Evolutionary conservation across 2,797 vertebrate species (phyloP), one percentile per base, ranked within the genome.

Genomic region (Centroberyx gerrardi): DNA sequence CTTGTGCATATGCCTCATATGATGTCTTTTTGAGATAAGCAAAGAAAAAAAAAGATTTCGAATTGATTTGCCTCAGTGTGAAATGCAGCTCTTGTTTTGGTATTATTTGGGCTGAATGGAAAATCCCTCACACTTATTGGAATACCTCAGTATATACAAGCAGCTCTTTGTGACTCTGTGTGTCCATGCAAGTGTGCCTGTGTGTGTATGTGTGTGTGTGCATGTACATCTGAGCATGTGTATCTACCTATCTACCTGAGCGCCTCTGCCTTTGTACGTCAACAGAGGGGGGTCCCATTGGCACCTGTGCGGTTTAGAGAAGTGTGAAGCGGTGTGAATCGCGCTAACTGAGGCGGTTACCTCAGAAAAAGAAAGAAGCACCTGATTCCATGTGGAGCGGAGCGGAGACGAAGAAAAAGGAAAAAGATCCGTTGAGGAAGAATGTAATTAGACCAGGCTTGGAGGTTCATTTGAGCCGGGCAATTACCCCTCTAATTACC

Each of bases 401-500:
- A 69, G 49, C 18, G 28, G 46, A 51, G 67, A 56, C 51, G 28
- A 67, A 44, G 15, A 58, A 51, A 46, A 22, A 59, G 38, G 58
- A 52, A 15, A 76, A 61, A 68, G 61, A 83, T 51, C 38, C 5
- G 76, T 31, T 79, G 58, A 82, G 46, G 46, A 92, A 84, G 82
- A 92, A 90, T 88, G 79, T 87, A 92, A 94, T 94, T 90, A 92
- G 61, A 55, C 64, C 10, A 64, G 87, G 86, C 87, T 81, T 72
- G 68, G 76, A 76, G 85, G 76, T 87, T 89, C 54, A 51, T 88
- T 83, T 87, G 84, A 92, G 74, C 68, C 10, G 61, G 71, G 74
- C 84, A 93, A 93, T 94, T 93, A 93, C 68, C 77, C 62, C 59
- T 80, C 62, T 91, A 92, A 94, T 94, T 80, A 92, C 88, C 87